Conservation (phyloP, 2,888 invertebrate species). For the Drosophila setosimentum region DNA sequence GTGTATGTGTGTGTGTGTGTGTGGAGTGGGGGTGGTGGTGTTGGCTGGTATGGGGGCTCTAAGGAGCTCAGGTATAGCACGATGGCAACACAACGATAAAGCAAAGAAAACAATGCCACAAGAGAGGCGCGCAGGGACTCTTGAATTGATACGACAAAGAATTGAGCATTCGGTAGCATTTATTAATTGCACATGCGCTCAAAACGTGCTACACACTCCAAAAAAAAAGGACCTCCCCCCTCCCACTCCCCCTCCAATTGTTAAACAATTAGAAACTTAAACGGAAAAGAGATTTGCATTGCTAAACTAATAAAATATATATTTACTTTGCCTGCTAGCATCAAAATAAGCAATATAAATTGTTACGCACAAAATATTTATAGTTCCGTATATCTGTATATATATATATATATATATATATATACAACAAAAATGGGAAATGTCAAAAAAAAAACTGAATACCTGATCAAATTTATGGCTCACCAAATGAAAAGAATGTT, state of each 20-base stretch:
- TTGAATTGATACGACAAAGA: conserved; percentile 35
- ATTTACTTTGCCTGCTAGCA: neutral
- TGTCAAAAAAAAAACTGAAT: neutral
- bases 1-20: neutral
- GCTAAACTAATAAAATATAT: neutral
- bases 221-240: neutral
- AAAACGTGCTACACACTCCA: conserved; percentile 65
- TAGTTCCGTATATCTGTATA: neutral
- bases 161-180: conserved; percentile 67
- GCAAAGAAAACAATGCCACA: conserved; percentile 64
- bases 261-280: conserved; percentile 2
- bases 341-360: neutral
- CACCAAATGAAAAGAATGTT: neutral
- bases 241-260: neutral
- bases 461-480: neutral
- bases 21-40: neutral
- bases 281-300: neutral
- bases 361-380: neutral
- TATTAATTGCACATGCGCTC: conserved; percentile 78
- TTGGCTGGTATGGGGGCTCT: neutral
- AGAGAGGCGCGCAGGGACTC: conserved; percentile 13
- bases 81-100: conserved; percentile 70
- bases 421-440: neutral
- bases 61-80: conserved; percentile 44
- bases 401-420: neutral